Base-by-base conservation (phyloP, 2,113 vertebrate genomes). In the Pagrus major region DNA sequence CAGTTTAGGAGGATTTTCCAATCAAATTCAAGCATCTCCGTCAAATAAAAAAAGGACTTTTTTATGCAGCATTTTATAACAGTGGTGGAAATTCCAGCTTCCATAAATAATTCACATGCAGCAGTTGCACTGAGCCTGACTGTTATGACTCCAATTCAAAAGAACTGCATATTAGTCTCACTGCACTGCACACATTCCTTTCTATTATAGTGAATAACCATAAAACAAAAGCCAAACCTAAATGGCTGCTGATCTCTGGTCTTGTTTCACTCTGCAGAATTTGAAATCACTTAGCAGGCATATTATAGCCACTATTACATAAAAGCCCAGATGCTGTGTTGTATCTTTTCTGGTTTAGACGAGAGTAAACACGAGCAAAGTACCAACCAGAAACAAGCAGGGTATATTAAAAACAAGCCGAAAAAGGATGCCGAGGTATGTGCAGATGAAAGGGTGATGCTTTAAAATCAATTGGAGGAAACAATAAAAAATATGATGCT, bases 41-140 rank as follows among this genome's bases (percentile, higher is more conserved):
- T 81, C 56, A 77, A 78, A 83, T 66, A 21, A 65, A 80, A 74
- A 42, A 52, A 54, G 3, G 21, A 0, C 6, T 39, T 63, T 78
- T 64, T 60, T 3, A 61, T 75, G 23, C 41, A 65, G 56, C 44
- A 10, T 78, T 88, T 86, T 80, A 60, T 37, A 69, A 58, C 60
- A 84, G 21, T 1, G 11, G 49, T 39, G 29, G 49, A 84, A 78
- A 71, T 63, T 68, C 47, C 51, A 73, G 64, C 71, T 71, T 81
- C 47, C 67, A 74, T 91, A 75, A 91, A 88, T 89, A 76, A 89
- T 90, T 91, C 83, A 87, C 71, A 77, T 64, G 58, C 44, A 83
- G 81, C 51, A 81, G 71, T 84, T 76, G 54, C 71, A 80, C 71
- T 41, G 58, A 77, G 64, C 76, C 79, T 71, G 63, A 44, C 51